Evolutionary conservation across 2,797 vertebrate species (phyloP).

Genomic region (Zonotrichia albicollis): DNA sequence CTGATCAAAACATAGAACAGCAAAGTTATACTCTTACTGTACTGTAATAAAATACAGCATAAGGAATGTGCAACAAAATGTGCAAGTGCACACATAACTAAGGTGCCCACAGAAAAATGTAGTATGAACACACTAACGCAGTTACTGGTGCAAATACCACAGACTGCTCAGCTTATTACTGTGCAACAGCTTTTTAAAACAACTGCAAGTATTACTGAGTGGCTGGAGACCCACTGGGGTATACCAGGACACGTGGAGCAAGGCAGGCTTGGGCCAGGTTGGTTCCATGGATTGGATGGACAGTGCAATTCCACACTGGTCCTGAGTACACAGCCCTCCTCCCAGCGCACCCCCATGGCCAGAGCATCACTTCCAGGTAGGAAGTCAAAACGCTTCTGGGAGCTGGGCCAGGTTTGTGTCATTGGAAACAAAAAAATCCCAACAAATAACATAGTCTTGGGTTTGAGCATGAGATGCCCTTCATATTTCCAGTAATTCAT

Average conservation of each 20-base stretch:
- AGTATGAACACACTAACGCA: background rate
- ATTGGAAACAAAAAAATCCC: slow-evolving; percentile 17
- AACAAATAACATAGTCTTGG: background rate
- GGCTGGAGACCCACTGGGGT: background rate
- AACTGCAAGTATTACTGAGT: background rate
- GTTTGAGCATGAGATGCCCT: background rate
- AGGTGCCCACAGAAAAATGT: background rate
- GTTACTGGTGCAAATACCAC: background rate
- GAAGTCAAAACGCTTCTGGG: background rate
- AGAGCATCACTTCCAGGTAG: background rate
- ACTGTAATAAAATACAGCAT: background rate
- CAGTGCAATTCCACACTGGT: fast-evolving
- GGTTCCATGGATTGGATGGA: fast-evolving
- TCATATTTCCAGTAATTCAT: slow-evolving; percentile 37
- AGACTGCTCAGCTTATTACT: background rate
- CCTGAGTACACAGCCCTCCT: background rate
- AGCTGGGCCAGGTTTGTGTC: slow-evolving; percentile 27
- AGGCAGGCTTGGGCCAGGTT: background rate
- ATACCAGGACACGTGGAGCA: background rate
- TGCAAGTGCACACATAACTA: fast-evolving
- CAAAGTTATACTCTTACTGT: background rate
- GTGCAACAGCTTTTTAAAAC: background rate
- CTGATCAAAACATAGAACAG: background rate
- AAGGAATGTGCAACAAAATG: background rate
- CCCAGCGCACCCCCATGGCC: fast-evolving